Evolutionary conservation across 2,797 vertebrate species (phyloP).

Genomic region (Phylloscopus collybita): DNA sequence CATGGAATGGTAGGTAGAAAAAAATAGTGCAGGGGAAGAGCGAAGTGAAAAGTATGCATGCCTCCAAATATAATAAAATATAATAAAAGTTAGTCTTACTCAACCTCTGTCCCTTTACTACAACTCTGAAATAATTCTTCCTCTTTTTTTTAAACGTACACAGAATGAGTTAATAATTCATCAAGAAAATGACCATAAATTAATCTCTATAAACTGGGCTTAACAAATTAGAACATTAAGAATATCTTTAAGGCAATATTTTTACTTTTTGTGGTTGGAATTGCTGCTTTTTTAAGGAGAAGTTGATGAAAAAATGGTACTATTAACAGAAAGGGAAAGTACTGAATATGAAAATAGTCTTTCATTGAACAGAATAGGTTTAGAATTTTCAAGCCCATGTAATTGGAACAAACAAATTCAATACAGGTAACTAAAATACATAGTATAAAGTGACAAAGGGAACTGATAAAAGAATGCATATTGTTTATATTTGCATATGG

Average conservation of each 20-base stretch:
- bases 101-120: background rate
- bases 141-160: background rate
- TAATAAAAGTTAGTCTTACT: background rate
- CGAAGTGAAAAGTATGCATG: rapidly evolving
- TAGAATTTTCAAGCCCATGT: background rate
- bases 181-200: constrained; percentile 1
- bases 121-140: background rate
- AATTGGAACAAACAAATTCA: background rate
- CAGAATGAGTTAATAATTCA: background rate
- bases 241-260: background rate
- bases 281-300: background rate
- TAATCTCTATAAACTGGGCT: background rate
- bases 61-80: background rate
- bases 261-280: background rate
- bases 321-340: background rate
- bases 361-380: background rate
- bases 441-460: background rate
- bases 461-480: background rate
- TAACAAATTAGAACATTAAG: background rate
- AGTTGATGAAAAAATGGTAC: background rate
- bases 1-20: background rate
- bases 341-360: background rate
- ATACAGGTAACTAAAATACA: background rate
- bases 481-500: background rate
- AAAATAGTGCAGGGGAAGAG: rapidly evolving